phyloP scores from a whole-genome alignment of 2,888 invertebrate genomes.

The Cataglyphis altisquamis region DNA sequence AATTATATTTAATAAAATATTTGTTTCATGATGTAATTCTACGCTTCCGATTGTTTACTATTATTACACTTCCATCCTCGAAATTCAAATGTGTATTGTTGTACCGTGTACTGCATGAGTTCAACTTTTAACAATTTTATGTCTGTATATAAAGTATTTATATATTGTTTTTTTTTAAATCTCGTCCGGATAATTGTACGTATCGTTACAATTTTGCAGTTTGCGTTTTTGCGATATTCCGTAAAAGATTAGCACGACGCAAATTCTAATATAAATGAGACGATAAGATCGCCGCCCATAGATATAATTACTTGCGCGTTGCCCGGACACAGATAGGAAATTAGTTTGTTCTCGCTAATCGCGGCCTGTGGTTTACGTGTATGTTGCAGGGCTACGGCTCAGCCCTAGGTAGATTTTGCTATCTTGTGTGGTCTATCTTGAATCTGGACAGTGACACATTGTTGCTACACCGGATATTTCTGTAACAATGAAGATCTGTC shows the following conservation, averaged over 20 bases:
- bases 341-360: conserved; percentile 54
- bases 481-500: conserved; percentile 55
- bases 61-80: neutral
- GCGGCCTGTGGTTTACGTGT: conserved; percentile 50
- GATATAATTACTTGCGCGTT: conserved; percentile 45
- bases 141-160: neutral
- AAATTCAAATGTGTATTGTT: neutral
- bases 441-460: conserved; percentile 58
- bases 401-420: conserved; percentile 50
- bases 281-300: conserved; percentile 35
- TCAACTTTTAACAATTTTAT: neutral
- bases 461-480: conserved; percentile 53
- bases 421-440: conserved; percentile 47
- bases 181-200: neutral
- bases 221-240: neutral
- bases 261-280: conserved; percentile 24
- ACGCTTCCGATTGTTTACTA: conserved; percentile 21
- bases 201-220: neutral
- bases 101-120: neutral
- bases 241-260: neutral
- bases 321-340: conserved; percentile 46
- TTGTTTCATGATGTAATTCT: conserved; percentile 20
- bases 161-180: neutral
- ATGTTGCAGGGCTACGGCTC: conserved; percentile 17
- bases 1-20: conserved; percentile 35